Evolutionary conservation across 2,797 vertebrate genomes (phyloP), one percentile per base, ranked within the genome.

Genomic region (Streptopelia turtur): DNA sequence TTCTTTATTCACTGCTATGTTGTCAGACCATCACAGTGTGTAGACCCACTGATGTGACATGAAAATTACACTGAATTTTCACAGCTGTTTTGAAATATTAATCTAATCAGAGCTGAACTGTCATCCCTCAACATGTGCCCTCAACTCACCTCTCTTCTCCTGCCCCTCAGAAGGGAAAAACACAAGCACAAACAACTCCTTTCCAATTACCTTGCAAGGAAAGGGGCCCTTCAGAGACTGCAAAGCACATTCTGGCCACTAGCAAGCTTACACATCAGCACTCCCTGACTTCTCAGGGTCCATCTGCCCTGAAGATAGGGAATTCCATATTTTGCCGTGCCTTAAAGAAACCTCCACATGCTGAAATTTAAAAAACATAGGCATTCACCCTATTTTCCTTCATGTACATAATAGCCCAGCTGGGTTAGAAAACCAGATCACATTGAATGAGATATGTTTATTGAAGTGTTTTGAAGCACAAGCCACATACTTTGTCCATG

Each of bases 401-500:
- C 43, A 15, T 15, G 20, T 1, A 28, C 5, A 10, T 27, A n/a
- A 45, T 5, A 61, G 30, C 27, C 50, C 59, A 72, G 3, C 4
- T 23, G 63, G 11, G 47, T 65, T 72, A 61, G 64, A 60, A 63
- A 74, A 64, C 16, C 30, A 83, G 45, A 41, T 25, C 24, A 4
- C 1, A 4, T 7, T 66, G 37, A 53, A 47, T 0, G 1, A 49
- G 47, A 6, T 18, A 18, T 1, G 12, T 11, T 81, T 35, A 7
- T 0, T 24, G 24, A 59, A 55, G 30, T 9, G 25, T 18, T 83
- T 27, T 56, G 69, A 72, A 92, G 39, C 35, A 37, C 35, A 39
- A n/a, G 17, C 31, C 52, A 28, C 1, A 0, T 25, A 25, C 14
- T 60, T 50, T 24, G 45, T 8, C 79, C 69, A 27, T 0, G 0